Evolutionary conservation across 2,113 vertebrate genomes (phyloP), one percentile per base, ranked within the genome.

Genomic region (Odobenus rosmarus): DNA sequence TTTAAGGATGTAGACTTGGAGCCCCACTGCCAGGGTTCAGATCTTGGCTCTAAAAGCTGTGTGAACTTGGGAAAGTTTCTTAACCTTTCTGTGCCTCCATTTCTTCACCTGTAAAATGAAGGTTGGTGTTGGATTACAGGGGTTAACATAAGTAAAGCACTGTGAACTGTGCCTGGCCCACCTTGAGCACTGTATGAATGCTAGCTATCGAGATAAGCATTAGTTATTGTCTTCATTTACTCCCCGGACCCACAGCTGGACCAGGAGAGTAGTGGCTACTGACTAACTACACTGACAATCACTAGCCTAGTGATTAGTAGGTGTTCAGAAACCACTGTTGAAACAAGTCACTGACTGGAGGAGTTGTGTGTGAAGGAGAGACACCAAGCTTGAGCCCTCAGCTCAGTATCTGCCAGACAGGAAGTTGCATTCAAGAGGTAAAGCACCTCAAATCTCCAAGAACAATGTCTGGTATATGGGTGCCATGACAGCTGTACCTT

Each of bases 51-150:
- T 88, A 21, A 57, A 53, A 93, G 0, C 51, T 46, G 8, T 64
- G n/a, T 79, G 42, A 85, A 26, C 11, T 86, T 77, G 7, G 53
- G n/a, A 36, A 93, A 90, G 21, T 83, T 72, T 72, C 89, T 97
- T 79, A 85, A 53, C 7, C 31, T 86, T 39, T 57, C n/a, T 55
- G 33, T 18, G 46, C 13, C 59, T 93, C 64, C 5, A 36, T 86
- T 49, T 95, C 80, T 95, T 90, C 55, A 74, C 42, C 23, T 92
- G 57, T 33, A 62, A 90, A 61, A 88, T 85, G 51, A 88, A 18
- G 14, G 33, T 23, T 57, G 69, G 26, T 62, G 57, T 53, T 49
- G 69, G 21, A 67, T 55, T 64, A 53, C 71, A 74, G 42, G 46
- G 7, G 4, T 87, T 64, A 82, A 53, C 8, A 0, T 33, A 62